Evolutionary conservation across 1,140 invertebrate genomes (phyloP).

Genomic region (Caerostris extrusa): DNA sequence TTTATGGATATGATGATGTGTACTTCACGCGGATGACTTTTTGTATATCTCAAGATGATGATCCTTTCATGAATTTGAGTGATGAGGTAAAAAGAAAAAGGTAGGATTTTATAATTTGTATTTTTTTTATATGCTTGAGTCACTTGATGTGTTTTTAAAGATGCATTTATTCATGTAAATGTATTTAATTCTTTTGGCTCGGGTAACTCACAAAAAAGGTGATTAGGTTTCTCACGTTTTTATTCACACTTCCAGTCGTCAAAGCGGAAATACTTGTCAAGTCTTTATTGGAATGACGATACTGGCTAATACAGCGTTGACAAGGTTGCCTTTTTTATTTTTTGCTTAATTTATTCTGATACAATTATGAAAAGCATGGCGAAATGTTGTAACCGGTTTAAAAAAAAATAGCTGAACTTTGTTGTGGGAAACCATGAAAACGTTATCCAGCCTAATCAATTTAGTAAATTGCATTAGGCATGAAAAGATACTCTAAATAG

Average conservation of each 20-base stretch:
- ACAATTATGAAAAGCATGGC: neutral
- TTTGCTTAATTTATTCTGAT: neutral
- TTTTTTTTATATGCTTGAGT: neutral
- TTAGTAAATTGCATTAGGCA: neutral
- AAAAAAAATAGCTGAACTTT: no score
- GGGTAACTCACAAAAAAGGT: neutral
- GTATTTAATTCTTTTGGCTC: neutral
- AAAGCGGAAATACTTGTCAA: neutral
- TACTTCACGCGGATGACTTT: neutral
- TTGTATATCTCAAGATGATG: neutral
- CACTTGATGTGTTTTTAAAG: neutral
- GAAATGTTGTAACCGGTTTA: no score
- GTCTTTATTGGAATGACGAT: no score
- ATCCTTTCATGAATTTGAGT: conserved; percentile 36
- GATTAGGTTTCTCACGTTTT: neutral
- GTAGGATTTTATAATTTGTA: neutral
- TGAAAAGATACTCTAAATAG: no score
- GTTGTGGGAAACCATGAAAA: neutral
- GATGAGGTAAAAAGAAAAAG: conserved; percentile 23
- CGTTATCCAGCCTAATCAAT: neutral
- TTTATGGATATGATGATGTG: neutral
- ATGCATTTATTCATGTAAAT: neutral
- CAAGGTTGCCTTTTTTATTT: no score
- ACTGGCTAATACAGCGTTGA: no score
- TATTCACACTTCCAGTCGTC: neutral